Evolutionary conservation across 1,140 invertebrate genomes (phyloP), one percentile per base, ranked within the genome.

Genomic region (Drosophila nasuta): DNA sequence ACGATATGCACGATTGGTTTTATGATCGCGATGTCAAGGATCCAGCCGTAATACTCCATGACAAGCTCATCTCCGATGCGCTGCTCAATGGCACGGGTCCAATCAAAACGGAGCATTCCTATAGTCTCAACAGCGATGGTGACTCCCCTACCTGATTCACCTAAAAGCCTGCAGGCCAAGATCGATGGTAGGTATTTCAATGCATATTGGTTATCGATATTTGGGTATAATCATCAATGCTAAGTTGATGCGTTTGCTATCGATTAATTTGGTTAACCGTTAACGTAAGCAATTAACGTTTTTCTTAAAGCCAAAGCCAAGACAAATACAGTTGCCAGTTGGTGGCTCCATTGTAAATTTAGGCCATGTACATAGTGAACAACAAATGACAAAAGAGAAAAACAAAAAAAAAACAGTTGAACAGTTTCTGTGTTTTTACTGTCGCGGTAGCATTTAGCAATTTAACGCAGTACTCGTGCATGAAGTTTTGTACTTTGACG

Each of bases 21-120:
- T 93, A 94, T 70, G 94, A 94, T 78, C 93, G 94, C 28, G 89
- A 92, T 80, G 83, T 91, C 62, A 92, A 92, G 82, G 89, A 88
- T 77, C 79, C 87, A 52, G 79, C 85, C 49, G 96, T 98, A 60
- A 95, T 97, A 17, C 93, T 98, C 1, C 96, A 97, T 91, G 97
- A 98, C 93, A 94, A 96, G 77, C 94, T 98, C 81, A 98, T 98
- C 95, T 97, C 97, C 25, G 97, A 98, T 86, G 97, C 97, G 0
- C 95, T 96, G 11, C 93, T 97, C 7, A 91, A 91, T 72, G 96
- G 96, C 48, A 95, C 95, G 15, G 92, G 94, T 79, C 96, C 96
- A 76, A 96, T 97, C 92, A 96, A 97, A 94, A 95, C 96, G 91
- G 96, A 98, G 94, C 96, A 97, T 93, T 96, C 96, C 57, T 97